Evolutionary conservation across 2,888 invertebrate species (phyloP).

Genomic region (Margaritifera margaritifera): DNA sequence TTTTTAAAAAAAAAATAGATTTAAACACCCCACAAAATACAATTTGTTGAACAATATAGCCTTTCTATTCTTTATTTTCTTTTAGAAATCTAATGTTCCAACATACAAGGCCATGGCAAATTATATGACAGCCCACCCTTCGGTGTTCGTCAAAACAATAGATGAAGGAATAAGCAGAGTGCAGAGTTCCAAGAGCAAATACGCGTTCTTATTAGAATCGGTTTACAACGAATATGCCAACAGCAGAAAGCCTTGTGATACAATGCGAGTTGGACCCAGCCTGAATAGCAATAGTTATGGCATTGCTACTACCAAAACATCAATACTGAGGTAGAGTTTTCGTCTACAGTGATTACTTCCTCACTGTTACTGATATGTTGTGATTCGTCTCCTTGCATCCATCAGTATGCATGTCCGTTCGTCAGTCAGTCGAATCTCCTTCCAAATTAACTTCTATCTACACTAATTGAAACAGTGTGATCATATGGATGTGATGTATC

Average conservation of each 20-base stretch:
- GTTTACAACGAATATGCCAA: conserved; percentile 86
- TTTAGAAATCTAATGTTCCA: conserved; percentile 87
- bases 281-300: conserved; percentile 91
- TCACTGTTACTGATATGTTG: neutral
- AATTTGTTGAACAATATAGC: too few relatives aligned
- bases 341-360: neutral
- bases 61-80: neutral
- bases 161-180: conserved; percentile 84
- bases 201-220: conserved; percentile 76
- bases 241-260: conserved; percentile 82
- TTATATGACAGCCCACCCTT: conserved; percentile 87
- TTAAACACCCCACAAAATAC: too few relatives aligned
- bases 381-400: too few relatives aligned
- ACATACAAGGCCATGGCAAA: conserved; percentile 95
- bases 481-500: too few relatives aligned
- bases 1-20: too few relatives aligned
- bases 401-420: too few relatives aligned
- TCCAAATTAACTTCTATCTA: too few relatives aligned
- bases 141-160: conserved; percentile 86
- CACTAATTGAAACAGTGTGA: too few relatives aligned
- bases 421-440: too few relatives aligned
- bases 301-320: conserved; percentile 87
- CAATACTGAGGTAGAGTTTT: conserved; percentile 38
- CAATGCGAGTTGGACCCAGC: conserved; percentile 84
- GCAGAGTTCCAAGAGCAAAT: conserved; percentile 78